These are phyloP conservation scores for Pollenia angustigena DNA, from an alignment of 2,888 invertebrate species.

Conservation along the genomic window DNA sequence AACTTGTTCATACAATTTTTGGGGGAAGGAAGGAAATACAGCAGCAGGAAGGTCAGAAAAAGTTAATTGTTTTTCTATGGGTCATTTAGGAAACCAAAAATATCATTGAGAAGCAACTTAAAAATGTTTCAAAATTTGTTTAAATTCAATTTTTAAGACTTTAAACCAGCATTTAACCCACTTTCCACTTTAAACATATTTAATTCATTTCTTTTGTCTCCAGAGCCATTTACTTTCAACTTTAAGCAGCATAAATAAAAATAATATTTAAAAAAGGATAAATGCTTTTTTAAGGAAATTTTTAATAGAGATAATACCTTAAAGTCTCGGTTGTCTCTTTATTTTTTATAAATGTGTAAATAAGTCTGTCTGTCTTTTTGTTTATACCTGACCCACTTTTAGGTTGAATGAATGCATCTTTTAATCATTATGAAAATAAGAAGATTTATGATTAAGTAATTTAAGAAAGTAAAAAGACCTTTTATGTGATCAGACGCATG, in stretches of 20 bases:
- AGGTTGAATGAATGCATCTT: slow-evolving; percentile 21
- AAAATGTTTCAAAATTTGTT: no score
- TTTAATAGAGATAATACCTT: slow-evolving; percentile 13
- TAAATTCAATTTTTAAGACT: no score
- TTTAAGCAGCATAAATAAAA: neutral
- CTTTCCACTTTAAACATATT: neutral
- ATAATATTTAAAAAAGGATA: neutral
- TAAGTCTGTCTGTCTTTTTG: neutral
- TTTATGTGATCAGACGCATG: neutral
- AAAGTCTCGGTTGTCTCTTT: slow-evolving; percentile 3
- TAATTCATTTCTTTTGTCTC: neutral
- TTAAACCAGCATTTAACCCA: no score
- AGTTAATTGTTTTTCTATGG: no score
- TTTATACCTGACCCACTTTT: neutral
- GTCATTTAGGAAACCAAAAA: no score
- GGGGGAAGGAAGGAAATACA: no score
- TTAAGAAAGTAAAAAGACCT: slow-evolving; percentile 17
- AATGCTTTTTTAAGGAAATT: neutral
- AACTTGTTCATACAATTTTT: no score
- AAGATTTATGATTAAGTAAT: slow-evolving; percentile 30
- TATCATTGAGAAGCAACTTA: no score
- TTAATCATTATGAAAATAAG: slow-evolving; percentile 48
- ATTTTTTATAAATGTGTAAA: neutral
- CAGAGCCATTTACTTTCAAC: neutral
- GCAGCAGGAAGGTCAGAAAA: no score